Percentiles rank a stretch among this genome's conserved stretches.
Evolutionary conservation across 2,113 vertebrate genomes (phyloP).

Genomic region (Scolopax mira): DNA sequence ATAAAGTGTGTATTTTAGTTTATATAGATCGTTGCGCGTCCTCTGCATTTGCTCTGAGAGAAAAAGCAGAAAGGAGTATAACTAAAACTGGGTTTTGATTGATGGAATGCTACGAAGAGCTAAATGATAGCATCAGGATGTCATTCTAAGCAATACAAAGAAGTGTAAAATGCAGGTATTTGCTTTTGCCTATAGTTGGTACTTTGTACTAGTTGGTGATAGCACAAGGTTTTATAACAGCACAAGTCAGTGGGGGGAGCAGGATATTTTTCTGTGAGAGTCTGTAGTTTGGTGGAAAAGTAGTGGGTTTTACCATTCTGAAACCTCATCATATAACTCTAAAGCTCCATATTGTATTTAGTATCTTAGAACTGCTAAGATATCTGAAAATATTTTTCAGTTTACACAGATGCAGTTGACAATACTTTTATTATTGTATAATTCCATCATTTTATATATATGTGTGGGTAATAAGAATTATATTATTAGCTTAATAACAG

Average conservation of each 20-base stretch:
- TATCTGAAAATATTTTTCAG: not conserved
- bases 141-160: not conserved
- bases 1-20: constrained; percentile 29
- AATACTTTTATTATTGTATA: not conserved
- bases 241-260: fast-evolving
- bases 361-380: not conserved
- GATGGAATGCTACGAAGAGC: constrained; percentile 12
- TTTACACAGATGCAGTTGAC: not conserved
- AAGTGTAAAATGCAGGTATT: not conserved
- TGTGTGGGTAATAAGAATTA: not conserved
- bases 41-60: not conserved
- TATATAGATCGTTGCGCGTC: not conserved
- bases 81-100: constrained; percentile 55
- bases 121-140: constrained; percentile 16
- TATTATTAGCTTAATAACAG: not conserved
- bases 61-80: not conserved
- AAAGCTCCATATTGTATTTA: not conserved
- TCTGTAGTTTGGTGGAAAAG: not conserved
- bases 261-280: not conserved
- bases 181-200: not conserved
- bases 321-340: not conserved
- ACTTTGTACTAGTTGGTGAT: not conserved
- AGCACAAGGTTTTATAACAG: not conserved
- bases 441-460: not conserved
- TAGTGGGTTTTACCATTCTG: not conserved